Percentiles rank a stretch among this genome's conserved stretches.
These are phyloP conservation scores for Ectemnius cavifrons DNA, from an alignment of 2,888 invertebrate genomes.

Conservation along the genomic window DNA sequence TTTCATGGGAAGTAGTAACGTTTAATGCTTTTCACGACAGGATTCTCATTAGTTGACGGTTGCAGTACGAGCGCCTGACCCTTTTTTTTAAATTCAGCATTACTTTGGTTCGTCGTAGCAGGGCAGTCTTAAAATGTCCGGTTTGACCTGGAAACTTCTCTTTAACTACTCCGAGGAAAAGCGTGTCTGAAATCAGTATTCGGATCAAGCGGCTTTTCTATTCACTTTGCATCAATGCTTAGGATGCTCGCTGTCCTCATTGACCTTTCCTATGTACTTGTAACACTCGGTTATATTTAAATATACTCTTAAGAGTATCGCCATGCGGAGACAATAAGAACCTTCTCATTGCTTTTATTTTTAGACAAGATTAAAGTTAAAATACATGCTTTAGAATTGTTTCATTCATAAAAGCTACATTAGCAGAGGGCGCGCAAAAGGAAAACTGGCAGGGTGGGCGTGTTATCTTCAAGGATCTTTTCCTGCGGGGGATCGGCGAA, in stretches of 20 bases:
- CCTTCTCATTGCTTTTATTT: too few relatives aligned
- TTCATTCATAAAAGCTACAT: too few relatives aligned
- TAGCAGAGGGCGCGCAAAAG: too few relatives aligned
- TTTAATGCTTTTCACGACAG: too few relatives aligned
- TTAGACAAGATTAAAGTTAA: too few relatives aligned
- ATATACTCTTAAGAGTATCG: slow-evolving; percentile 54
- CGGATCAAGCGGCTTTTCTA: slow-evolving; percentile 13
- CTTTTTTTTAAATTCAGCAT: slow-evolving; percentile 4
- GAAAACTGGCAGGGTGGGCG: too few relatives aligned
- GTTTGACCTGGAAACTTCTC: neutral
- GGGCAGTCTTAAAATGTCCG: neutral
- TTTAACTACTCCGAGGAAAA: slow-evolving; percentile 10
- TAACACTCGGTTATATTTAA: slow-evolving; percentile 57
- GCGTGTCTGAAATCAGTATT: slow-evolving; percentile 15
- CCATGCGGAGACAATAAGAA: too few relatives aligned
- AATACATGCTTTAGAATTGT: too few relatives aligned
- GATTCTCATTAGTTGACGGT: neutral
- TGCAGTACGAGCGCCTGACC: neutral
- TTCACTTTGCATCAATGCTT: slow-evolving; percentile 31
- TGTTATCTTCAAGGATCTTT: too few relatives aligned
- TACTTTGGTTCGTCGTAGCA: slow-evolving; percentile 8
- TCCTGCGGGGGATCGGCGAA: too few relatives aligned
- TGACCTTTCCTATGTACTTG: slow-evolving; percentile 13
- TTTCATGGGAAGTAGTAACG: neutral
- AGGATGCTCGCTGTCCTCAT: slow-evolving; percentile 12